Evolutionary conservation across 2,113 vertebrate genomes (phyloP).

Genomic region (Seriola aureovittata): DNA sequence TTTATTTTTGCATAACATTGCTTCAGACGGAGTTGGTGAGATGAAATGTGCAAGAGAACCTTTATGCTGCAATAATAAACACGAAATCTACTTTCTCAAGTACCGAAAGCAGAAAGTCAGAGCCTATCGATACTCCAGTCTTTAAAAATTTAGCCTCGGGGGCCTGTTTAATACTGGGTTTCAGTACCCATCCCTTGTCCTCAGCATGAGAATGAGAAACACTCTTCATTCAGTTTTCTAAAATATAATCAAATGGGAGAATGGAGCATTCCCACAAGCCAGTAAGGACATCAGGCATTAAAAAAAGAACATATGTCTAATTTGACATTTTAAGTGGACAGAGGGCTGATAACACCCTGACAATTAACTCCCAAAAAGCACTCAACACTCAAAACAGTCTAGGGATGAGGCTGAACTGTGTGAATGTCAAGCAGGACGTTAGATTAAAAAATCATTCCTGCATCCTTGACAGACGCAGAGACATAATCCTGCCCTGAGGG

Average conservation of each 20-base stretch:
- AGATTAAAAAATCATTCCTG: constrained; percentile 41
- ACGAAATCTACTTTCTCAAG: too few species aligned
- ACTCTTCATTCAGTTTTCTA: neutral
- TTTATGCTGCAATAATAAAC: too few species aligned
- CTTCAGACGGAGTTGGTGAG: too few species aligned
- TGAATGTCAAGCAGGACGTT: constrained; percentile 13
- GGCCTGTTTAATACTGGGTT: too few species aligned
- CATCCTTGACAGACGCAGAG: constrained; percentile 26
- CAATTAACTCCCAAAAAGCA: constrained; percentile 30
- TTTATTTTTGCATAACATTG: too few species aligned
- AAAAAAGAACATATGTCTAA: constrained; percentile 8
- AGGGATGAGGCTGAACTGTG: constrained; percentile 11
- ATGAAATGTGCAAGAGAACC: too few species aligned
- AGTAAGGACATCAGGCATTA: neutral
- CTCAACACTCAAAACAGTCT: neutral
- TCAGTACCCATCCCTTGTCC: too few species aligned
- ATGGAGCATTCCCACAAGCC: neutral
- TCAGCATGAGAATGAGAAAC: too few species aligned
- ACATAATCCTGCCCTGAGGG: constrained; percentile 20
- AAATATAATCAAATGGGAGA: constrained; percentile 1
- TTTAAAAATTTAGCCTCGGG: too few species aligned
- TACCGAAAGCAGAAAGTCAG: too few species aligned
- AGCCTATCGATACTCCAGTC: too few species aligned
- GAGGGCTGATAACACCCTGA: neutral
- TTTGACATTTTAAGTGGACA: constrained; percentile 30